A percentile compares a stretch with the other conserved stretches of the same genome.
phyloP scores from a whole-genome alignment of 2,888 invertebrate genomes.

The Poecilus cupreus region DNA sequence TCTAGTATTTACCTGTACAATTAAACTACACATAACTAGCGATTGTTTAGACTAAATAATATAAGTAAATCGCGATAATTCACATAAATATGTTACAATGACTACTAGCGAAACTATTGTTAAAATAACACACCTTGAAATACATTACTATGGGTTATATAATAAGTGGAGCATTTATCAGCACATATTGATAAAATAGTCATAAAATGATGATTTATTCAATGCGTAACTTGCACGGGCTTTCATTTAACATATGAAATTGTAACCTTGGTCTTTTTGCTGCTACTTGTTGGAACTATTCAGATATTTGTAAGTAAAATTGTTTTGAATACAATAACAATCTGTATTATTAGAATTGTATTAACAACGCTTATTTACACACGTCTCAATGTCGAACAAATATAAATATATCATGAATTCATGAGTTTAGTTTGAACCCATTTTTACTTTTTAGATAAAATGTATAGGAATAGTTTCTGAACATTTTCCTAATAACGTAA shows the following conservation, averaged over 20 bases:
- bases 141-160: background rate
- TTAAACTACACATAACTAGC: background rate
- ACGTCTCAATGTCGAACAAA: background rate
- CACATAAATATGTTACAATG: background rate
- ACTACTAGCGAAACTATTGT: background rate
- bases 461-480: too few relatives aligned
- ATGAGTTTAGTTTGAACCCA: too few relatives aligned
- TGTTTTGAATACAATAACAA: background rate
- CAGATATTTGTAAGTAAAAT: background rate
- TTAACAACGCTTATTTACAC: background rate
- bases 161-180: background rate
- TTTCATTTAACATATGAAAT: background rate
- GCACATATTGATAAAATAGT: background rate
- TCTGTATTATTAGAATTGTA: background rate
- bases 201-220: conserved; percentile 3
- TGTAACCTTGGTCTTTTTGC: background rate
- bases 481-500: too few relatives aligned
- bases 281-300: background rate
- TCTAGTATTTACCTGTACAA: background rate
- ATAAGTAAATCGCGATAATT: background rate
- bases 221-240: background rate
- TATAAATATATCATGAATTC: background rate
- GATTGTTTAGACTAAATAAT: background rate
- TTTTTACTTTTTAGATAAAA: too few relatives aligned
- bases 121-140: conserved; percentile 17